Percentiles rank a stretch among this genome's conserved stretches.
Evolutionary conservation across 2,888 invertebrate genomes (phyloP).

Genomic region (Tetragonisca angustula): DNA sequence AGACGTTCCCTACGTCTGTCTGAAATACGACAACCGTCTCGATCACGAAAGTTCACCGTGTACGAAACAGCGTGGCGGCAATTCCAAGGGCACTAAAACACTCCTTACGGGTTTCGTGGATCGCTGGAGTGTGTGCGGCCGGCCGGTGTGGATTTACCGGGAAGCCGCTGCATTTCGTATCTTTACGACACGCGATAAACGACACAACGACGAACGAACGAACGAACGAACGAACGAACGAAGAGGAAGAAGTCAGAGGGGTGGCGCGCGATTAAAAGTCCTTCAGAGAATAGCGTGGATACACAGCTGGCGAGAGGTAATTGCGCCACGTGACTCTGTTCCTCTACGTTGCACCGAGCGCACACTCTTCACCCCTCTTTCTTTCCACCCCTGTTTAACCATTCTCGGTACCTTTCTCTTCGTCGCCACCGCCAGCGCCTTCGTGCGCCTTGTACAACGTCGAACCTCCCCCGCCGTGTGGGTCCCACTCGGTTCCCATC

Average conservation of each 20-base stretch:
- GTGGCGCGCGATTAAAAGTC: conserved; percentile 79
- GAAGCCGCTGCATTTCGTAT: conserved; percentile 43
- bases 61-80: conserved; percentile 3
- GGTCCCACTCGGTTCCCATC: conserved; percentile 75
- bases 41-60: conserved; percentile 4
- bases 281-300: conserved; percentile 77
- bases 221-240: conserved; percentile 14
- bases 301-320: conserved; percentile 81
- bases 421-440: conserved; percentile 43
- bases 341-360: conserved; percentile 71
- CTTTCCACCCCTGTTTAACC: conserved; percentile 30
- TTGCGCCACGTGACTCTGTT: conserved; percentile 82
- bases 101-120: conserved; percentile 15
- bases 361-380: conserved; percentile 27
- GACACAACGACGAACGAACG: conserved; percentile 33
- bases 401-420: conserved; percentile 51
- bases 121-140: not conserved
- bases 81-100: conserved; percentile 46
- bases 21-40: conserved; percentile 30
- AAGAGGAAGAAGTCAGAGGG: conserved; percentile 67
- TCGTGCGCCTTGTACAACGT: conserved; percentile 64
- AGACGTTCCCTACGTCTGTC: not conserved
- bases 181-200: conserved; percentile 70
- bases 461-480: conserved; percentile 63
- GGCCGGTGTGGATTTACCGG: conserved; percentile 33